Percentiles rank a stretch among this genome's conserved stretches.
These are phyloP conservation scores for Lycaena phlaeas DNA, from an alignment of 2,888 invertebrate species.

Conservation along the genomic window DNA sequence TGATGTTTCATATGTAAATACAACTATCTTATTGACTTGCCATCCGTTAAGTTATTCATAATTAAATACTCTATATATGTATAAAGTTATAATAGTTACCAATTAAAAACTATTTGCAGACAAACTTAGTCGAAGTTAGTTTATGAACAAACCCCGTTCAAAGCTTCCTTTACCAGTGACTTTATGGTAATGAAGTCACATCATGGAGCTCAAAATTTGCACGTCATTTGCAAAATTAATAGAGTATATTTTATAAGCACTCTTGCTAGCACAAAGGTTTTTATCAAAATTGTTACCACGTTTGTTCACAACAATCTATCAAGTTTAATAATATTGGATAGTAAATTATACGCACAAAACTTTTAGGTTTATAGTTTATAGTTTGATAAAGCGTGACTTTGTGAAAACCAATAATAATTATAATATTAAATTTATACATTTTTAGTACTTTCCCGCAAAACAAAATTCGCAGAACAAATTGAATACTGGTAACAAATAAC, in stretches of 20 bases:
- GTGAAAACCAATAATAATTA: too few species aligned
- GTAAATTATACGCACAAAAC: too few species aligned
- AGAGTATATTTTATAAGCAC: background rate
- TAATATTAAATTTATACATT: too few species aligned
- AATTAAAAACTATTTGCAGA: background rate
- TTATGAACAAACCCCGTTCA: background rate
- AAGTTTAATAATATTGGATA: background rate
- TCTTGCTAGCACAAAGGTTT: background rate
- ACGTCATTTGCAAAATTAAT: background rate
- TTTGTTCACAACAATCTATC: background rate
- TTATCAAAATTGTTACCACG: background rate
- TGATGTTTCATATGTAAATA: too few species aligned
- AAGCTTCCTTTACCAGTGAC: background rate
- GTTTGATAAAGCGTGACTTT: too few species aligned
- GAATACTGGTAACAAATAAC: too few species aligned
- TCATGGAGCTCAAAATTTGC: slow-evolving; percentile 1
- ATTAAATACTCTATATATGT: too few species aligned
- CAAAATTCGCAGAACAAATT: too few species aligned
- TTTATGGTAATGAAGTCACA: background rate
- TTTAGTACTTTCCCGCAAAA: too few species aligned
- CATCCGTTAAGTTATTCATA: too few species aligned
- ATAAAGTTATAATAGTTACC: background rate
- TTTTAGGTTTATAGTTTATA: too few species aligned
- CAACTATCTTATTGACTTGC: too few species aligned
- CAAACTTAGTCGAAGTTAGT: background rate